Evolutionary conservation across 2,113 vertebrate genomes (phyloP).

Genomic region (Ranitomeya imitator): DNA sequence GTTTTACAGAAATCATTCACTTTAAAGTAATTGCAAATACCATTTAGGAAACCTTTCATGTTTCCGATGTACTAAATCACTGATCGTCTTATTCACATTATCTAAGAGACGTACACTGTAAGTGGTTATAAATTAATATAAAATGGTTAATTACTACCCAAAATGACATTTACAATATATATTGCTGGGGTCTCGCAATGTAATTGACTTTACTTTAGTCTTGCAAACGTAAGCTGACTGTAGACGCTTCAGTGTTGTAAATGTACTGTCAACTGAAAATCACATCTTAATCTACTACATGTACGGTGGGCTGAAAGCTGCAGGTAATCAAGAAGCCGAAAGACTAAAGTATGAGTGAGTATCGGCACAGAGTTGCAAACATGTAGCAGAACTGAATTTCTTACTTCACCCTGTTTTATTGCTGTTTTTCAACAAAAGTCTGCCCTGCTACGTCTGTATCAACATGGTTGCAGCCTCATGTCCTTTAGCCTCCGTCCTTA

Average conservation of each 20-base stretch:
- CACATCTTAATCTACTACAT: slow-evolving; percentile 25
- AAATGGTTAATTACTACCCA: slow-evolving; percentile 46
- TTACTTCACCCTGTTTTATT: too few species aligned
- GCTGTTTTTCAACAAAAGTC: too few species aligned
- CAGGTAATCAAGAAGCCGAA: neutral
- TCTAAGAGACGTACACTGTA: slow-evolving; percentile 41
- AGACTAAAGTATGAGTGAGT: neutral
- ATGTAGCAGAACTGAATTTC: too few species aligned
- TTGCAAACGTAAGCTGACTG: slow-evolving; percentile 24
- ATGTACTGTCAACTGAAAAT: slow-evolving; percentile 16
- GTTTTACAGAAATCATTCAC: slow-evolving; percentile 46
- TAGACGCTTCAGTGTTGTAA: slow-evolving; percentile 8
- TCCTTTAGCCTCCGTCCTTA: neutral
- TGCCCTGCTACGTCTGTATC: neutral
- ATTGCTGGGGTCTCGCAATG: slow-evolving; percentile 35
- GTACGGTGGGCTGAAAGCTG: neutral
- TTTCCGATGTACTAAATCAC: slow-evolving; percentile 42
- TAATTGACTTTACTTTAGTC: slow-evolving; percentile 41
- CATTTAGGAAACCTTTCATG: slow-evolving; percentile 39
- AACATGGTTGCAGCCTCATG: neutral
- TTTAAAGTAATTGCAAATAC: slow-evolving; percentile 44
- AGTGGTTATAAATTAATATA: slow-evolving; percentile 47
- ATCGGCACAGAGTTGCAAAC: neutral
- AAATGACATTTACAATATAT: slow-evolving; percentile 34
- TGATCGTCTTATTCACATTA: slow-evolving; percentile 36